Percentiles rank a stretch among this genome's conserved stretches.
phyloP scores from a whole-genome alignment of 1,140 invertebrate species.

The Oncopodura yosiiana region DNA sequence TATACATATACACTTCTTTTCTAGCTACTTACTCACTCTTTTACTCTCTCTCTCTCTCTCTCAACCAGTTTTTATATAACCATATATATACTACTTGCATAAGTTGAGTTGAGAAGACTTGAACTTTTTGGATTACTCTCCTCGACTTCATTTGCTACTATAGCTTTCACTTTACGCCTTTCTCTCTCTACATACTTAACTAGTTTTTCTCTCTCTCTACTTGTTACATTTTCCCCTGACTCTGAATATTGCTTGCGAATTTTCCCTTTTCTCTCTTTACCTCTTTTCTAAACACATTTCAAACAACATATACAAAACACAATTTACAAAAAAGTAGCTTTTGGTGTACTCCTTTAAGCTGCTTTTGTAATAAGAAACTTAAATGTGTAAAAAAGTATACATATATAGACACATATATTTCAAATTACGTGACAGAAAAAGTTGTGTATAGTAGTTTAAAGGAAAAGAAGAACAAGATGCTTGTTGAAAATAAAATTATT shows the following conservation, averaged over 20 bases:
- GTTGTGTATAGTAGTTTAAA: neutral
- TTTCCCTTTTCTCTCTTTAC: neutral
- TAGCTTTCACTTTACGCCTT: constrained; percentile 25
- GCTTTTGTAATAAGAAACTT: no score
- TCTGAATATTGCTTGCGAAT: neutral
- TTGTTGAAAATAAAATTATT: no score
- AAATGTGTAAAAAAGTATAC: no score
- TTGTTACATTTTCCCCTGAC: neutral
- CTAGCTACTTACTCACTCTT: neutral
- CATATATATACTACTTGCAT: constrained; percentile 16
- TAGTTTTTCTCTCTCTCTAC: neutral
- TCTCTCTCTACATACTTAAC: neutral
- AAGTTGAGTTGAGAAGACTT: no score
- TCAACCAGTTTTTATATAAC: neutral
- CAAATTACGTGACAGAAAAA: neutral
- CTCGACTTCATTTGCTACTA: constrained; percentile 32
- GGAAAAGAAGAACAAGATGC: neutral
- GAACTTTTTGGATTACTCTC: constrained; percentile 34
- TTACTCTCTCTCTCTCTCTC: constrained; percentile 5
- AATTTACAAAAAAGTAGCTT: no score
- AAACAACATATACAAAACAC: no score
- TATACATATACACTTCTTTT: neutral
- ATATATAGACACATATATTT: neutral
- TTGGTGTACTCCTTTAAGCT: no score
- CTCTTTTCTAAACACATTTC: neutral